These are phyloP conservation scores for Drosophila trichaetosa DNA, from an alignment of 2,888 invertebrate species.

Conservation along the genomic window DNA sequence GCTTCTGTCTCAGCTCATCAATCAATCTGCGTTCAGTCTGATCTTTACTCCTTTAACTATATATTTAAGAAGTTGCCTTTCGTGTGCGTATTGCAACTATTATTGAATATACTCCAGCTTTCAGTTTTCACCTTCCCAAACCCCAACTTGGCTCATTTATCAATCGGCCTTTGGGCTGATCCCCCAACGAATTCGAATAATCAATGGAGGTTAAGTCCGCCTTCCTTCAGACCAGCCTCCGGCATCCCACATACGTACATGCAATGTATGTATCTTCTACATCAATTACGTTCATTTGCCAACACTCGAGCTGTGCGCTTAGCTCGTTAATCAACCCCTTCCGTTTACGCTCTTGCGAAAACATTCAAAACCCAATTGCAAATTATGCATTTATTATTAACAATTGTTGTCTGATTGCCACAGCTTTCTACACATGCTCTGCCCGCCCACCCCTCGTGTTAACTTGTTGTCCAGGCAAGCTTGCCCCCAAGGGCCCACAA, in stretches of 20 bases:
- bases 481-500: slow-evolving; percentile 59
- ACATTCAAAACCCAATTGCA: slow-evolving; percentile 78
- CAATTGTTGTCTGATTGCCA: slow-evolving; percentile 78
- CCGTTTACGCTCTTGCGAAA: slow-evolving; percentile 53
- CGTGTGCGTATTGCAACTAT: background rate
- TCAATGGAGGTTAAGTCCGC: slow-evolving; percentile 11
- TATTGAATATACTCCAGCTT: background rate
- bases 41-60: slow-evolving; percentile 12
- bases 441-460: background rate
- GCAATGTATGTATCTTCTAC: slow-evolving; percentile 1
- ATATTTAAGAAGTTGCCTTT: background rate
- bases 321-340: slow-evolving; percentile 71
- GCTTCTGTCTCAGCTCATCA: slow-evolving; percentile 6
- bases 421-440: slow-evolving; percentile 13
- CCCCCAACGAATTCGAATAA: slow-evolving; percentile 1
- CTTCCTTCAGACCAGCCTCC: background rate
- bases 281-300: slow-evolving; percentile 32
- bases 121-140: background rate
- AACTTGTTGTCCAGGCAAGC: slow-evolving; percentile 25
- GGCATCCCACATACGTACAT: slow-evolving; percentile 6
- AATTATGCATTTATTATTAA: slow-evolving; percentile 81
- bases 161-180: background rate
- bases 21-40: slow-evolving; percentile 1
- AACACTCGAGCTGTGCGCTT: slow-evolving; percentile 10
- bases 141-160: slow-evolving; percentile 3